These are phyloP conservation scores for Arenaria interpres DNA, from an alignment of 2,113 vertebrate species.

Conservation along the genomic window DNA sequence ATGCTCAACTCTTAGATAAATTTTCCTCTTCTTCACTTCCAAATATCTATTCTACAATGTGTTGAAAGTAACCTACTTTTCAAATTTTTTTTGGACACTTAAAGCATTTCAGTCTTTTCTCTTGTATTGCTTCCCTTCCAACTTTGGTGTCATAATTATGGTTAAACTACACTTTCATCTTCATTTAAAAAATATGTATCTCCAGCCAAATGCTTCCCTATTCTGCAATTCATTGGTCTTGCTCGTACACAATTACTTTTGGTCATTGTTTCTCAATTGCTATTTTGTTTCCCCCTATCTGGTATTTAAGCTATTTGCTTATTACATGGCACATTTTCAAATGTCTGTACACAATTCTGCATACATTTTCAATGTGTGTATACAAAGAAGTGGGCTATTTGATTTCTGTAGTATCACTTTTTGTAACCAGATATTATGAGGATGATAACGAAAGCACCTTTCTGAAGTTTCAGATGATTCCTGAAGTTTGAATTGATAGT, in stretches of 20 bases:
- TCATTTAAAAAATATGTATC: background rate
- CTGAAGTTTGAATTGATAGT: background rate
- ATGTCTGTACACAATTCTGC: background rate
- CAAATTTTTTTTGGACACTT: constrained; percentile 9
- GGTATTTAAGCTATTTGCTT: background rate
- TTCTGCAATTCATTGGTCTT: background rate
- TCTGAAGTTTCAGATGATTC: background rate
- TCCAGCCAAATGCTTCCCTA: background rate
- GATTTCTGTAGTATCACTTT: background rate
- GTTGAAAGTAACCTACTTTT: constrained; percentile 60
- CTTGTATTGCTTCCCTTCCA: background rate
- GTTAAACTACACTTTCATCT: background rate
- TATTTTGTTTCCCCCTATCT: background rate
- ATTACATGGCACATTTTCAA: background rate
- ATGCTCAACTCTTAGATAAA: background rate
- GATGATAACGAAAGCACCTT: background rate
- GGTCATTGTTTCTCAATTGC: background rate
- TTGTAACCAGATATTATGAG: background rate
- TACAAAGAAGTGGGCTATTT: background rate
- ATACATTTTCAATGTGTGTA: background rate
- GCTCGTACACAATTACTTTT: background rate
- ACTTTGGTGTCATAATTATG: background rate
- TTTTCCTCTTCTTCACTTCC: constrained; percentile 9
- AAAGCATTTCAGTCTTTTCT: constrained; percentile 4
- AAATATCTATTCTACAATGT: background rate